phyloP scores from a whole-genome alignment of 2,888 invertebrate genomes.

The Synergus umbraculus region DNA sequence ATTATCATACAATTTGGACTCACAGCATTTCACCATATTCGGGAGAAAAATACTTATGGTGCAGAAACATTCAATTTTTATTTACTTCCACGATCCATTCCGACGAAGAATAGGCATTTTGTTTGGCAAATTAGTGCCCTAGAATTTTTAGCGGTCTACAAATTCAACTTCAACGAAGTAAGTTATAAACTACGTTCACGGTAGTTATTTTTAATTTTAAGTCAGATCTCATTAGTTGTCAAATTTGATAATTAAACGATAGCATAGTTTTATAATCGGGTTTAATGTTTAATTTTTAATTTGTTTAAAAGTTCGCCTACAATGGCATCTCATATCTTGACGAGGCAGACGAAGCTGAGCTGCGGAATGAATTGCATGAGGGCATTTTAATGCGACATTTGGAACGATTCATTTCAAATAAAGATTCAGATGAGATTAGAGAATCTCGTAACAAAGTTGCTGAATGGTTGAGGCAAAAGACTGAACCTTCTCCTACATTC shows the following conservation, averaged over 20 bases:
- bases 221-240: too few relatives aligned
- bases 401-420: constrained; percentile 58
- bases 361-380: constrained; percentile 74
- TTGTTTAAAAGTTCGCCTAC: constrained; percentile 80
- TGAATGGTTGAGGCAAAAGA: constrained; percentile 71
- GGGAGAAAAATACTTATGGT: constrained; percentile 80
- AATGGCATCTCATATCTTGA: constrained; percentile 85
- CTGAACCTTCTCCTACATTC: constrained; percentile 62
- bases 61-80: constrained; percentile 85
- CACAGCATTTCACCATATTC: constrained; percentile 81
- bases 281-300: constrained; percentile 14
- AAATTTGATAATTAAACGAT: neutral
- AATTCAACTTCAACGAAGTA: constrained; percentile 89
- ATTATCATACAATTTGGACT: constrained; percentile 85
- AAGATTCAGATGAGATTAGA: constrained; percentile 70
- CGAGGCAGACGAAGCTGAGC: constrained; percentile 78
- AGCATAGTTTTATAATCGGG: too few relatives aligned
- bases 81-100: constrained; percentile 83
- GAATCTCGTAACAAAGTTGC: constrained; percentile 69
- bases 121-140: constrained; percentile 83
- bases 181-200: constrained; percentile 41
- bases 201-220: neutral
- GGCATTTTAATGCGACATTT: constrained; percentile 63
- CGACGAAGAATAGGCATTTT: constrained; percentile 81
- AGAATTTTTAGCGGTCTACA: constrained; percentile 82